phyloP scores from a whole-genome alignment of 2,888 invertebrate species.

The Malthinus flaveolus region DNA sequence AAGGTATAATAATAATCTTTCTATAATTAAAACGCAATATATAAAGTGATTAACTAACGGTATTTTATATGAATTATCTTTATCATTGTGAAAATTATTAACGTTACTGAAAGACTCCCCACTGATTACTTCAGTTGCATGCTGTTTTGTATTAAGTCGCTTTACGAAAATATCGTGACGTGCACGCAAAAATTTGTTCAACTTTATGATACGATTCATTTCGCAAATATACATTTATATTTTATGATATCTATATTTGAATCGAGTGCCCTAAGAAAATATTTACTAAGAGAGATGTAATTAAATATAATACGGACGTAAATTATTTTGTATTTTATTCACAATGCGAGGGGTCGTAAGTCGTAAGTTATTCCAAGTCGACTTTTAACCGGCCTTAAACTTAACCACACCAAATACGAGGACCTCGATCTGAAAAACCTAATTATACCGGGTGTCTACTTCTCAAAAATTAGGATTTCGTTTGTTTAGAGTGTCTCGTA shows the following conservation, averaged over 20 bases:
- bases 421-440: no score
- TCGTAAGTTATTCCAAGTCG: no score
- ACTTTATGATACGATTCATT: constrained; percentile 17
- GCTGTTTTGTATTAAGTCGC: constrained; percentile 17
- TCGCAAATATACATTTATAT: constrained; percentile 10
- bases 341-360: no score
- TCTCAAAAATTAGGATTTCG: no score
- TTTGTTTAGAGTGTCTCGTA: no score
- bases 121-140: constrained; percentile 20
- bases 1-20: no score
- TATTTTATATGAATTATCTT: constrained; percentile 7
- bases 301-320: not conserved
- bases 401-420: no score
- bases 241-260: constrained; percentile 12
- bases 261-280: not conserved
- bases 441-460: no score
- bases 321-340: not conserved
- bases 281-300: no score
- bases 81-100: constrained; percentile 19
- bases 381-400: no score
- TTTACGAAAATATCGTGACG: constrained; percentile 23
- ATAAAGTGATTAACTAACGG: no score
- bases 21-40: no score
- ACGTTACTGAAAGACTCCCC: constrained; percentile 14
- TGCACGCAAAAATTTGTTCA: constrained; percentile 22